Percentiles rank a stretch among this genome's conserved stretches.
phyloP scores from a whole-genome alignment of 2,888 invertebrate species.

The Endomychus coccineus region DNA sequence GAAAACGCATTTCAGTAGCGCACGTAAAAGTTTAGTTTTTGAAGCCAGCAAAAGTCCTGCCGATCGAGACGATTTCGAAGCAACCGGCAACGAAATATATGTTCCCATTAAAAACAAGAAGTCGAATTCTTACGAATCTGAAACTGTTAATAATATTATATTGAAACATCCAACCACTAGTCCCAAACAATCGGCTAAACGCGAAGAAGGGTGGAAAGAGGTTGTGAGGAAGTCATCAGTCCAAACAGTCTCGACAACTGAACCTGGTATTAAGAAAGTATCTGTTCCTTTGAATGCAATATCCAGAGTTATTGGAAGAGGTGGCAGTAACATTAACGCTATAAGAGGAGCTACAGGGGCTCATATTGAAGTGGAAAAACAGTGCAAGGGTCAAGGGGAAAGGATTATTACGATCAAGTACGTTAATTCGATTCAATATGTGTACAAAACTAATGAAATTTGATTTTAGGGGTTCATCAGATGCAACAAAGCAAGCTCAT shows the following conservation, averaged over 20 bases:
- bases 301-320: slow-evolving; percentile 94
- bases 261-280: slow-evolving; percentile 76
- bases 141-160: slow-evolving; percentile 2
- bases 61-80: slow-evolving; percentile 67
- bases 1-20: neutral
- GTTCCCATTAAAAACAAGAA: slow-evolving; percentile 44
- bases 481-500: slow-evolving; percentile 89
- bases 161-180: slow-evolving; percentile 47
- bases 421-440: slow-evolving; percentile 30
- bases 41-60: slow-evolving; percentile 63
- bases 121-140: slow-evolving; percentile 21
- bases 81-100: slow-evolving; percentile 58
- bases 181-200: slow-evolving; percentile 58
- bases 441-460: neutral
- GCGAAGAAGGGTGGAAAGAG: slow-evolving; percentile 96
- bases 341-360: slow-evolving; percentile 95
- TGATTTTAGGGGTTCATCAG: slow-evolving; percentile 67
- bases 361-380: slow-evolving; percentile 97
- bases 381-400: slow-evolving; percentile 89
- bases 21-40: slow-evolving; percentile 56
- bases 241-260: slow-evolving; percentile 41
- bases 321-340: slow-evolving; percentile 96
- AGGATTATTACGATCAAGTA: slow-evolving; percentile 91
- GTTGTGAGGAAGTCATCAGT: slow-evolving; percentile 80
- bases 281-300: slow-evolving; percentile 92